These are phyloP conservation scores for Ameiurus melas DNA, from an alignment of 2,113 vertebrate genomes.

Conservation along the genomic window DNA sequence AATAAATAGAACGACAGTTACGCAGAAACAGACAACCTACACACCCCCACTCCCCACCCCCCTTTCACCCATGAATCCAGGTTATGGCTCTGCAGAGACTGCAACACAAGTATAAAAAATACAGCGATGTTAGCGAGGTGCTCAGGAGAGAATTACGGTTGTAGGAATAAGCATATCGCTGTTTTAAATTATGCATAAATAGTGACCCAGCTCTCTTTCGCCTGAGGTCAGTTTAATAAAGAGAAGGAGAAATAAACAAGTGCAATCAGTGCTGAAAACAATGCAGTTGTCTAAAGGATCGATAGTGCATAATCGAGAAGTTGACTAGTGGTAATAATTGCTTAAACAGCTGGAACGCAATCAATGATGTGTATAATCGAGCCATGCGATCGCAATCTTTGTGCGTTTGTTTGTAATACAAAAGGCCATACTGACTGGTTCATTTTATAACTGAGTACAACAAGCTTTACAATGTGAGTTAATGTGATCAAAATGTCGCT, in stretches of 20 bases:
- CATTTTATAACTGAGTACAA: slow-evolving; percentile 23
- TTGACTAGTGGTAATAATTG: slow-evolving; percentile 51
- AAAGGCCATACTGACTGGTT: background rate
- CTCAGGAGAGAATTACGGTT: slow-evolving; percentile 1
- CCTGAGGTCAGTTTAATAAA: slow-evolving; percentile 42
- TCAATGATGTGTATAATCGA: slow-evolving; percentile 57
- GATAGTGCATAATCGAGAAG: slow-evolving; percentile 48
- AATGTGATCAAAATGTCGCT: slow-evolving; percentile 17
- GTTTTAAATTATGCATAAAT: slow-evolving; percentile 49
- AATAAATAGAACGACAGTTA: slow-evolving; percentile 44
- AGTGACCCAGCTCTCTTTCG: background rate
- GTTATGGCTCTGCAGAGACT: slow-evolving; percentile 37
- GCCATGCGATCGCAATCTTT: slow-evolving; percentile 29
- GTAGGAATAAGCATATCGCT: background rate
- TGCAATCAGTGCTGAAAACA: slow-evolving; percentile 38
- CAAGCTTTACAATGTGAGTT: slow-evolving; percentile 38
- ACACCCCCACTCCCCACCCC: background rate
- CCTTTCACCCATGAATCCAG: slow-evolving; percentile 34
- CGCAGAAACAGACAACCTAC: slow-evolving; percentile 11
- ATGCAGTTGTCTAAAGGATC: slow-evolving; percentile 46
- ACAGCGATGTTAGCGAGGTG: slow-evolving; percentile 1
- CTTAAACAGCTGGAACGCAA: slow-evolving; percentile 50
- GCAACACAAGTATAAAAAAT: slow-evolving; percentile 28
- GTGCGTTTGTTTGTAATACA: slow-evolving; percentile 3
- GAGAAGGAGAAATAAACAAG: slow-evolving; percentile 34